A percentile compares a stretch with the other conserved stretches of the same genome.
Conservation (phyloP, 2,113 vertebrate genomes). For the Quiscalus mexicanus region DNA sequence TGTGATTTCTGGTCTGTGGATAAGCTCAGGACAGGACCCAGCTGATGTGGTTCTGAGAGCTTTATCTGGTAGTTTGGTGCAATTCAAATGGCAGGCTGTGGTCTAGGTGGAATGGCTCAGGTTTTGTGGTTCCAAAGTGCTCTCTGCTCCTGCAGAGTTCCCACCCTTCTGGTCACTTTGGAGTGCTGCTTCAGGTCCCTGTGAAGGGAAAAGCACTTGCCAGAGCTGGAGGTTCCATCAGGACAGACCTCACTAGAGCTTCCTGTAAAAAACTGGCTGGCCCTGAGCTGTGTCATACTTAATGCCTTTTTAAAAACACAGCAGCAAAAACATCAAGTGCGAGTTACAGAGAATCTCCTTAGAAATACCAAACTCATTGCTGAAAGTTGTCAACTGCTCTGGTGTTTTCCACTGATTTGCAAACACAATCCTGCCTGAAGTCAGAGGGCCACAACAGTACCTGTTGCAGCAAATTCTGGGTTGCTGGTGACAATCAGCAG, state of each 20-base stretch:
- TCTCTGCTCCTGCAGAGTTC: neutral
- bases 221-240: neutral
- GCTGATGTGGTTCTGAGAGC: neutral
- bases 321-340: neutral
- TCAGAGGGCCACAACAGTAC: neutral
- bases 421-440: neutral
- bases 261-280: neutral
- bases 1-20: neutral
- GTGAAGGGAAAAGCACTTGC: neutral
- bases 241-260: neutral
- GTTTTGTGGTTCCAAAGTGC: neutral
- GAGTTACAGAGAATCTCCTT: neutral
- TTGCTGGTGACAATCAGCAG: neutral
- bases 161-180: neutral
- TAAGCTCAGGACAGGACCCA: neutral
- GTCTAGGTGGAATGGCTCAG: neutral
- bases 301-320: neutral
- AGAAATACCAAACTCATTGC: neutral
- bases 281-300: neutral
- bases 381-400: neutral
- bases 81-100: neutral
- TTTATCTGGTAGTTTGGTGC: neutral
- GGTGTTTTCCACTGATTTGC: neutral
- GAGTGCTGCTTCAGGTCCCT: neutral
- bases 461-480: neutral